Conservation (phyloP, 2,888 invertebrate genomes). For the Xylota segnis region DNA sequence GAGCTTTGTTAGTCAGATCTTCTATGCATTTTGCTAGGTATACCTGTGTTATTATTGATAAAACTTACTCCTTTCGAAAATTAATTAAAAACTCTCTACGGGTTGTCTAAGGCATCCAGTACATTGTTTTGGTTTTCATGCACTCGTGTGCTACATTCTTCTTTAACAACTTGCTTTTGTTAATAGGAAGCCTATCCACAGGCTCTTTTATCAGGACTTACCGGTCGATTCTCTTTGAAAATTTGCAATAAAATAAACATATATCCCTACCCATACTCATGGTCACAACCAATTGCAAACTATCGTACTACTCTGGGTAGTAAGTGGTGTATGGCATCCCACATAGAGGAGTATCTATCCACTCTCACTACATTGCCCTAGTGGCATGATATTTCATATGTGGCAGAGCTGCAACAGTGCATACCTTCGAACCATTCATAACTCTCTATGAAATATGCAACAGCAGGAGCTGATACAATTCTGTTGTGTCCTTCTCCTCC, state of each 20-base stretch:
- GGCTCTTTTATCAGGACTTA: background rate
- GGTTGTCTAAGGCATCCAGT: background rate
- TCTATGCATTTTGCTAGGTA: background rate
- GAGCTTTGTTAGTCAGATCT: constrained; percentile 1
- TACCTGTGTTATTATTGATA: background rate
- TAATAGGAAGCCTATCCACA: background rate
- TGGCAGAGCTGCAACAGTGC: constrained; percentile 53
- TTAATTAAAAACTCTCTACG: constrained; percentile 21
- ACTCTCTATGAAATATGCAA: constrained; percentile 66
- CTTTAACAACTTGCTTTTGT: constrained; percentile 2
- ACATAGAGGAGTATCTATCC: constrained; percentile 13
- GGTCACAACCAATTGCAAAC: constrained; percentile 23
- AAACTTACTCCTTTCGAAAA: background rate
- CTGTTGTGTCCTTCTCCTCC: constrained; percentile 7
- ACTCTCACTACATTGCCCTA: constrained; percentile 46
- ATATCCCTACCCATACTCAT: background rate
- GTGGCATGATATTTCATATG: constrained; percentile 62
- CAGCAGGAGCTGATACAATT: constrained; percentile 51
- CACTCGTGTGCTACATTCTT: background rate
- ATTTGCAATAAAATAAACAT: constrained; percentile 19
- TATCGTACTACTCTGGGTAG: background rate
- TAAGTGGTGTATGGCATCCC: background rate
- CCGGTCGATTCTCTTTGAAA: background rate
- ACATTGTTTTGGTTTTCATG: constrained; percentile 15
- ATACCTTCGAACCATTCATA: constrained; percentile 53